Evolutionary conservation across 2,888 invertebrate species (phyloP).

Genomic region (Homarus gammarus): DNA sequence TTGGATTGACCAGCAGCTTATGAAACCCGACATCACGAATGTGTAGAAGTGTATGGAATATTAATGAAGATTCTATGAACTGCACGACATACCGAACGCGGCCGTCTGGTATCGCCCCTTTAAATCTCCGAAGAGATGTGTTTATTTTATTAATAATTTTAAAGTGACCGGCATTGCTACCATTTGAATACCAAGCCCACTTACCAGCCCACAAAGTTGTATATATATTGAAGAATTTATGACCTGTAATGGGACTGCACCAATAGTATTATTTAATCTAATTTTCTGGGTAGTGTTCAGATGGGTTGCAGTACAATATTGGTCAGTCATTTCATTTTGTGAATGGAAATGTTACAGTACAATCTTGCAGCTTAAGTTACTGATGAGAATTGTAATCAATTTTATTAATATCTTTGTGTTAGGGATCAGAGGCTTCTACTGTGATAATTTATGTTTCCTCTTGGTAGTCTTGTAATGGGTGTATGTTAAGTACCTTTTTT

Average conservation of each 20-base stretch:
- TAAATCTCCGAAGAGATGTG: not conserved
- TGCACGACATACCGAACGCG: not conserved
- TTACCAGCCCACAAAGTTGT: not conserved
- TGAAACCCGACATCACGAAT: not conserved
- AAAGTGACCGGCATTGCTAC: too few relatives aligned
- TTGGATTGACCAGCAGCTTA: not conserved
- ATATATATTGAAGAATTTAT: not conserved
- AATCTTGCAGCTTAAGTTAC: constrained; percentile 3
- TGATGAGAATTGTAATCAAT: not conserved
- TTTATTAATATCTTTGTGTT: not conserved
- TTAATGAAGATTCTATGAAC: not conserved
- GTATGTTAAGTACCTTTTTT: too few relatives aligned
- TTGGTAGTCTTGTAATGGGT: not conserved
- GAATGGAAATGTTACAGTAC: not conserved
- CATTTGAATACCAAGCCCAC: too few relatives aligned
- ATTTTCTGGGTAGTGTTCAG: not conserved
- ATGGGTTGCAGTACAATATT: not conserved
- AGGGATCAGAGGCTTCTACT: constrained; percentile 1
- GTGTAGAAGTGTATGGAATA: not conserved
- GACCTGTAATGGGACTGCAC: not conserved
- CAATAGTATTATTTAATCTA: not conserved
- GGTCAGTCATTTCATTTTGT: not conserved
- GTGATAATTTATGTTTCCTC: not conserved
- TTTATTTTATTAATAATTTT: too few relatives aligned
- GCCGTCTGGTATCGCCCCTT: not conserved